phyloP scores from a whole-genome alignment of 2,888 invertebrate species.

The Kryphioiulus occultus region DNA sequence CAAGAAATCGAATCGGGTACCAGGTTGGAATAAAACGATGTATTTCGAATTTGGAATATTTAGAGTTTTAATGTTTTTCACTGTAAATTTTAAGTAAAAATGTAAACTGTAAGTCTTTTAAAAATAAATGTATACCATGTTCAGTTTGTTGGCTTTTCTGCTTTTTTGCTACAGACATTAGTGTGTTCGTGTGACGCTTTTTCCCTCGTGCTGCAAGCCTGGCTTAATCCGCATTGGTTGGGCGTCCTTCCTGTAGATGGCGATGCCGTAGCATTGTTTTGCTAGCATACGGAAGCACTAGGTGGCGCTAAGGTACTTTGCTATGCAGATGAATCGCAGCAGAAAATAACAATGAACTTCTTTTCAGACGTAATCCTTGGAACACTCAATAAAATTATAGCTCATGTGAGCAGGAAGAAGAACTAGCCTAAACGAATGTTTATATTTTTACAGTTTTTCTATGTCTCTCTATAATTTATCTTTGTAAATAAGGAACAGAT shows the following conservation, averaged over 20 bases:
- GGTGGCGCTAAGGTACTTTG: conserved; percentile 42
- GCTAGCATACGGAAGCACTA: conserved; percentile 39
- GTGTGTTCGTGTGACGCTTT: conserved; percentile 41
- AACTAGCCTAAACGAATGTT: neutral
- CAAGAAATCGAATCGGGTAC: conserved; percentile 21
- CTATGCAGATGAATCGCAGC: neutral
- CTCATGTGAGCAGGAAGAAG: neutral
- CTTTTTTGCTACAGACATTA: conserved; percentile 42
- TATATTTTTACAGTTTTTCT: neutral
- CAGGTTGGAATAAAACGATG: conserved; percentile 27
- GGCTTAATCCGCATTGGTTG: conserved; percentile 35
- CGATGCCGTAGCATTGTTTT: conserved; percentile 42
- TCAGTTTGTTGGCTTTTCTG: conserved; percentile 45
- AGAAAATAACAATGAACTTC: neutral
- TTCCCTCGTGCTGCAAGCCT: conserved; percentile 36
- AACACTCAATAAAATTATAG: neutral
- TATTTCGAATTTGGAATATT: conserved; percentile 48
- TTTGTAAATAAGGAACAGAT: neutral
- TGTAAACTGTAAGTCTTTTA: conserved; percentile 48
- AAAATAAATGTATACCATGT: conserved; percentile 48
- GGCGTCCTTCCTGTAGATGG: conserved; percentile 35
- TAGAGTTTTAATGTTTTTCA: conserved; percentile 50
- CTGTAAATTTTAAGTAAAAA: conserved; percentile 49
- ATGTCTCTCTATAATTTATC: neutral
- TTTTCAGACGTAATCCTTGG: neutral